These are phyloP conservation scores for Eulacestoma nigropectus DNA, from an alignment of 2,113 vertebrate genomes.

Conservation along the genomic window DNA sequence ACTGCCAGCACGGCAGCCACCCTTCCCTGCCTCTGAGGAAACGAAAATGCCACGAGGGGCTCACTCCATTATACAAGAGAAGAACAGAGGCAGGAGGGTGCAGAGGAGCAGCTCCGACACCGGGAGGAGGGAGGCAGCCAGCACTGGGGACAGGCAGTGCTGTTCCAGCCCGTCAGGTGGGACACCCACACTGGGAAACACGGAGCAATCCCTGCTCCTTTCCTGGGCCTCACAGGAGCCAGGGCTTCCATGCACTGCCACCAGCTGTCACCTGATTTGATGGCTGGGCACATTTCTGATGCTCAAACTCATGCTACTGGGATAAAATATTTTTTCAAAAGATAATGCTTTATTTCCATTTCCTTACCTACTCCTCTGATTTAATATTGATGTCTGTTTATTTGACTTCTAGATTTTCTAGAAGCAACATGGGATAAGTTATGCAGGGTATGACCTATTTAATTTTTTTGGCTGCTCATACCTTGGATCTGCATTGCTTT, in stretches of 20 bases:
- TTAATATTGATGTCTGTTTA: not conserved
- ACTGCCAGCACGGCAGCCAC: not conserved
- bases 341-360: not conserved
- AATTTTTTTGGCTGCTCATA: not conserved
- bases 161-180: rapidly evolving
- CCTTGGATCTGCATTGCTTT: not conserved
- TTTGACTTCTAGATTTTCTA: not conserved
- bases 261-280: not conserved
- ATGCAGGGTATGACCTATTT: not conserved
- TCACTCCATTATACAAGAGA: not conserved
- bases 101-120: not conserved
- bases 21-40: conserved; percentile 6
- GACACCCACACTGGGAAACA: not conserved
- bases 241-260: not conserved
- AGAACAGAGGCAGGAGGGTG: not conserved
- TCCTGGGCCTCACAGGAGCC: not conserved
- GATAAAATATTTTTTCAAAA: not conserved
- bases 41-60: not conserved
- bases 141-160: not conserved
- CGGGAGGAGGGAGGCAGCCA: not conserved
- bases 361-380: not conserved
- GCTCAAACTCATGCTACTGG: not conserved
- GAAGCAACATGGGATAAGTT: not conserved
- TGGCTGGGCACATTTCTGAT: not conserved
- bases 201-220: not conserved